phyloP scores from a whole-genome alignment of 2,113 vertebrate genomes.

The Cebus imitator region DNA sequence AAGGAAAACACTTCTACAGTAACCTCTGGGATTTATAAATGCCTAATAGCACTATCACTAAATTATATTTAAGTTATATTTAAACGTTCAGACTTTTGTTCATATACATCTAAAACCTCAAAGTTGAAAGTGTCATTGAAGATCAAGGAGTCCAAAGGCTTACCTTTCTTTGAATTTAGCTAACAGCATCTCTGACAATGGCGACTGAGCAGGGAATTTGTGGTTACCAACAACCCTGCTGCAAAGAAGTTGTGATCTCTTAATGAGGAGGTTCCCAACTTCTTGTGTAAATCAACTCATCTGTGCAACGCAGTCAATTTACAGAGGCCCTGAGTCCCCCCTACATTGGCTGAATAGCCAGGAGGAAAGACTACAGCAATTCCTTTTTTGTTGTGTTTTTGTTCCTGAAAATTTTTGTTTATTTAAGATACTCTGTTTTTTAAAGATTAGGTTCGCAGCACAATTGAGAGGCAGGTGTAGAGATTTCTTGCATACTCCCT shows the following conservation, averaged over 20 bases:
- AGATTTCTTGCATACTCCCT: rapidly evolving
- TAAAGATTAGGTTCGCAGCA: background rate
- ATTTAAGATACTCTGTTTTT: background rate
- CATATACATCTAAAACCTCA: background rate
- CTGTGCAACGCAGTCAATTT: rapidly evolving
- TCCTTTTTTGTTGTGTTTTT: background rate
- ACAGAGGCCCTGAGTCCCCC: too few species aligned
- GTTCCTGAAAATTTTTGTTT: background rate
- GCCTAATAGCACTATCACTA: background rate
- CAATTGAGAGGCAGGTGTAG: background rate
- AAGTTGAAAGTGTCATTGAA: background rate
- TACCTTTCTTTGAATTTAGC: background rate
- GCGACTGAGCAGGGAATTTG: rapidly evolving
- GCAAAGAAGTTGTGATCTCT: too few species aligned
- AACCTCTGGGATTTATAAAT: background rate
- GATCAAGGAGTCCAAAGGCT: rapidly evolving
- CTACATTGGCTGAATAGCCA: rapidly evolving
- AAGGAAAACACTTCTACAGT: background rate
- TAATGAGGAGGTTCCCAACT: too few species aligned
- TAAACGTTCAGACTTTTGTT: background rate
- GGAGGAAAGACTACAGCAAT: rapidly evolving
- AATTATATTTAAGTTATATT: background rate
- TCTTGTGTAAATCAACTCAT: too few species aligned
- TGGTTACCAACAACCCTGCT: rapidly evolving
- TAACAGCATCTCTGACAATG: rapidly evolving